Conservation (phyloP, 2,797 vertebrate genomes). For the Parambassis ranga region DNA sequence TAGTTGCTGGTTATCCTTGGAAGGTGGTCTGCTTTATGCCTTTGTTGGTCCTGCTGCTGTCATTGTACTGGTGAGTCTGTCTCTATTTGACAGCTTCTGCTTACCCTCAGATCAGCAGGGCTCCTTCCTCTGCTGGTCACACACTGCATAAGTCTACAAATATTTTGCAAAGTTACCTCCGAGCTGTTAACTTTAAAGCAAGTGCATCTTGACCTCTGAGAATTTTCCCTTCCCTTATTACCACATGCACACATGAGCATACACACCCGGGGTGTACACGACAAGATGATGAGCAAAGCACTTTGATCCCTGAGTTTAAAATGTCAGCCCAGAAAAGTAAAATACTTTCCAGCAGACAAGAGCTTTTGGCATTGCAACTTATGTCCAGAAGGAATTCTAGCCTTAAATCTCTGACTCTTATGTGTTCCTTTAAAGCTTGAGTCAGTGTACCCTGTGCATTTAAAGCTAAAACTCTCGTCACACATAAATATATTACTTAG, state of each 20-base stretch:
- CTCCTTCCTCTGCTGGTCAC: neutral
- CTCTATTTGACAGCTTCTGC: neutral
- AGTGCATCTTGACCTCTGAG: slow-evolving; percentile 21
- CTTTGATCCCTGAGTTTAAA: slow-evolving; percentile 49
- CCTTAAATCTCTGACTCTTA: slow-evolving; percentile 19
- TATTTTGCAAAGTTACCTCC: slow-evolving; percentile 1
- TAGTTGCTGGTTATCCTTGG: slow-evolving; percentile 97
- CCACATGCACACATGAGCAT: neutral
- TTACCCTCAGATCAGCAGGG: neutral
- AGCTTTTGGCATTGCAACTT: slow-evolving; percentile 13
- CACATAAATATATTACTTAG: neutral
- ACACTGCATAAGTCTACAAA: neutral
- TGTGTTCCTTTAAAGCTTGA: slow-evolving; percentile 24
- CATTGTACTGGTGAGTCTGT: slow-evolving; percentile 92
- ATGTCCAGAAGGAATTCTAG: neutral
- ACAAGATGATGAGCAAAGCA: slow-evolving; percentile 47
- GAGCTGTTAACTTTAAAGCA: slow-evolving; percentile 3
- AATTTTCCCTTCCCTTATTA: neutral
- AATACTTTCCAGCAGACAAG: slow-evolving; percentile 27
- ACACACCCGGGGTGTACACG: slow-evolving; percentile 5
- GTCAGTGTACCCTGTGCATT: neutral
- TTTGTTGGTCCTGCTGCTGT: slow-evolving; percentile 97
- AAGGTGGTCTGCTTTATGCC: slow-evolving; percentile 95
- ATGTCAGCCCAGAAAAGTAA: slow-evolving; percentile 31
- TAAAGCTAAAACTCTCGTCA: neutral